phyloP scores from a whole-genome alignment of 2,113 vertebrate species.

The Sorex araneus region DNA sequence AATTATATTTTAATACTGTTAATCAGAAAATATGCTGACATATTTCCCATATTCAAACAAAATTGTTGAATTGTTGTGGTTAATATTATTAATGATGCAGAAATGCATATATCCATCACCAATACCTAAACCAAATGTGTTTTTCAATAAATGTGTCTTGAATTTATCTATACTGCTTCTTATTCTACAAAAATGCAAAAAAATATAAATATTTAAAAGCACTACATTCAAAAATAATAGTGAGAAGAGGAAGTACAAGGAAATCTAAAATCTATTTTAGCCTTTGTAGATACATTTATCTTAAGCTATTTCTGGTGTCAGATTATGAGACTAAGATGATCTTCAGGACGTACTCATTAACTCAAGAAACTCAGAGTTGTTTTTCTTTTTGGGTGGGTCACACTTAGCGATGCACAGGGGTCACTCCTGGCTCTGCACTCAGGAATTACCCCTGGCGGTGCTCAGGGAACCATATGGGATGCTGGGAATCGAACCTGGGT shows the following conservation, averaged over 20 bases:
- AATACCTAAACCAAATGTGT: background rate
- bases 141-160: background rate
- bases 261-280: background rate
- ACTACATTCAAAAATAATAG: background rate
- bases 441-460: no score
- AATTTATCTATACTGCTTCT: background rate
- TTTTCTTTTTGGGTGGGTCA: no score
- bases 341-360: background rate
- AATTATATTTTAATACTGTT: background rate
- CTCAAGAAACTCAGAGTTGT: conserved; percentile 1
- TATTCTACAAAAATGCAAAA: background rate
- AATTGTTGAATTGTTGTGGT: background rate
- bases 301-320: background rate
- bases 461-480: no score
- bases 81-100: background rate
- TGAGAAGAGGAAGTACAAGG: background rate
- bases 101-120: background rate
- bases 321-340: background rate
- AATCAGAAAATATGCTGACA: background rate
- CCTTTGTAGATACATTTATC: background rate
- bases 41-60: background rate
- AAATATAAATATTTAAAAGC: conserved; percentile 42
- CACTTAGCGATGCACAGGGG: no score
- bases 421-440: no score
- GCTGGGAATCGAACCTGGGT: no score